phyloP scores from a whole-genome alignment of 2,888 invertebrate species.

The Cheilosia soror region DNA sequence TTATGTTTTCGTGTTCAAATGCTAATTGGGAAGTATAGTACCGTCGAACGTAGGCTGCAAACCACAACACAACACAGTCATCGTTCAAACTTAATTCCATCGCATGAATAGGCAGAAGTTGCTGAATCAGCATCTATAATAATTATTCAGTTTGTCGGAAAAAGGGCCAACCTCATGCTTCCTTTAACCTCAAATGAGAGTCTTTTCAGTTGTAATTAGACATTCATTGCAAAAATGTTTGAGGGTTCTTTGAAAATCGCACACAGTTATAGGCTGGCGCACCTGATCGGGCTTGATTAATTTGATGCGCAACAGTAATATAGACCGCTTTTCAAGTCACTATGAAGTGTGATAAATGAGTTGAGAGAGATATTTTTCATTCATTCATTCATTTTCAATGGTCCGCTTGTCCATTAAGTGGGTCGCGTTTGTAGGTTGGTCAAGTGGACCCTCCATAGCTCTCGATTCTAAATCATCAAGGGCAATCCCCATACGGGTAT shows the following conservation, averaged over 20 bases:
- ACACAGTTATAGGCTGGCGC: background rate
- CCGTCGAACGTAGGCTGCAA: constrained; percentile 11
- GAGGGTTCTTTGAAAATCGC: background rate
- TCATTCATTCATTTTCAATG: no score
- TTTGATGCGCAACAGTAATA: constrained; percentile 1
- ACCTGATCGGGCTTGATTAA: constrained; percentile 17
- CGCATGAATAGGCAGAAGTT: constrained; percentile 40
- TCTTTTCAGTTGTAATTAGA: constrained; percentile 33
- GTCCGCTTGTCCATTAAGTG: no score
- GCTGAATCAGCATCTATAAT: constrained; percentile 45
- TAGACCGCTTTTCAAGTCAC: no score
- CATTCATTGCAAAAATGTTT: constrained; percentile 36
- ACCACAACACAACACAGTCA: constrained; percentile 24
- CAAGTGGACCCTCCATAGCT: no score
- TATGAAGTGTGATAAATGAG: no score
- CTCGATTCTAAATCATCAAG: no score
- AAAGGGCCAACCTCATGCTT: background rate
- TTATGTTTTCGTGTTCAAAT: constrained; percentile 32
- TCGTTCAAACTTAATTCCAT: constrained; percentile 40
- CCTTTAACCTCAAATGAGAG: background rate
- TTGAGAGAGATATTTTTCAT: no score
- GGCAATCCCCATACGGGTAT: no score
- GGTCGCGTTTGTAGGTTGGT: no score
- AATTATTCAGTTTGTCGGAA: constrained; percentile 41
- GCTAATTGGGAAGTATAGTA: constrained; percentile 15